phyloP scores from a whole-genome alignment of 2,113 vertebrate genomes.

The Sigmodon hispidus region DNA sequence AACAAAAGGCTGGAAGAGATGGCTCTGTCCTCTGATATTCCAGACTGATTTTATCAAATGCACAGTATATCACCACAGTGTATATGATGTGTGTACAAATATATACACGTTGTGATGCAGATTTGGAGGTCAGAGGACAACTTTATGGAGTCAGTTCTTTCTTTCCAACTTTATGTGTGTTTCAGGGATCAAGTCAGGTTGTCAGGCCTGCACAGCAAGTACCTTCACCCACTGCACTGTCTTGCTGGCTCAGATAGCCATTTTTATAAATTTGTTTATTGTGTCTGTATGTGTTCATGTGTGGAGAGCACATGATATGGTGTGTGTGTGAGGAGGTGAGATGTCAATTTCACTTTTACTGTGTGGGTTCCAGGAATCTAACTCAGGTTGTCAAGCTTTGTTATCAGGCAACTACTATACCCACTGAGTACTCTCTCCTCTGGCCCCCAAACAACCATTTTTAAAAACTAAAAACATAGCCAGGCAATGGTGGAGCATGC shows the following conservation, averaged over 20 bases:
- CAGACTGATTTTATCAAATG: too few species aligned
- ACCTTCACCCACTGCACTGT: not conserved
- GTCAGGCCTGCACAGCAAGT: not conserved
- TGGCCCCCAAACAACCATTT: not conserved
- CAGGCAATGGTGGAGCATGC: accelerated
- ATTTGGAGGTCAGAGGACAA: not conserved
- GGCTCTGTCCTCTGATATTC: too few species aligned
- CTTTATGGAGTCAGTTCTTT: not conserved
- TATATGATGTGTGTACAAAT: not conserved
- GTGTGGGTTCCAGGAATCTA: not conserved
- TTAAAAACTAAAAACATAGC: constrained; percentile 27
- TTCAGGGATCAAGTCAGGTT: not conserved
- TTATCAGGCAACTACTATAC: not conserved
- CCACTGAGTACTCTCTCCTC: not conserved
- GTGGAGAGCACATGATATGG: not conserved
- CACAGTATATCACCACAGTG: too few species aligned
- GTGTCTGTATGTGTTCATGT: not conserved
- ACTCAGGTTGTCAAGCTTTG: not conserved
- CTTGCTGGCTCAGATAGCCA: not conserved
- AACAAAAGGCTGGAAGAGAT: too few species aligned
- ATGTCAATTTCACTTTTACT: not conserved
- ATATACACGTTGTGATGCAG: not conserved
- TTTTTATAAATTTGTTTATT: not conserved
- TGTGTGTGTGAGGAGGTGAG: not conserved
- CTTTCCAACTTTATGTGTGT: not conserved